Conservation (phyloP, 1,140 invertebrate genomes). For the Drosophila repleta region DNA sequence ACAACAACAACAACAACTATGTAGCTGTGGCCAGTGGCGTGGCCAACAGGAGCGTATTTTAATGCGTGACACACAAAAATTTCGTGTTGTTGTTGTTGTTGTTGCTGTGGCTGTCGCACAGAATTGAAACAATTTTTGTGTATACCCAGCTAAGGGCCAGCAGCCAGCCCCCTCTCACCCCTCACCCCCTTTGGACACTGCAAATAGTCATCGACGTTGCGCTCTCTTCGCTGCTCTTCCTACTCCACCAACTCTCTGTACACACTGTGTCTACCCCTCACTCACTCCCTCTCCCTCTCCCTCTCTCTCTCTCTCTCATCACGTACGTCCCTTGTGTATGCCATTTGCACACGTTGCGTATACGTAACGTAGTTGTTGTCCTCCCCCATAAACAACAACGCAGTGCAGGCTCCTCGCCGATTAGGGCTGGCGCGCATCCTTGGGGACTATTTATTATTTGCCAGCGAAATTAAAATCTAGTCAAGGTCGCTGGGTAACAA, state of each 20-base stretch:
- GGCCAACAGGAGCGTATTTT: slow-evolving; percentile 37
- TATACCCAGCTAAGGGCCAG: slow-evolving; percentile 51
- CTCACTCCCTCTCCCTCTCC: slow-evolving; percentile 11
- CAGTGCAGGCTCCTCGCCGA: slow-evolving; percentile 4
- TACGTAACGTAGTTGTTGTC: slow-evolving; percentile 72
- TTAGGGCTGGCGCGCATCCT: background rate
- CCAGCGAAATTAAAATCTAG: background rate
- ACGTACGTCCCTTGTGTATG: slow-evolving; percentile 49
- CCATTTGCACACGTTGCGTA: slow-evolving; percentile 79
- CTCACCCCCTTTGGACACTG: background rate
- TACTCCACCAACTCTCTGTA: background rate
- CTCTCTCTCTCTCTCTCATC: slow-evolving; percentile 12
- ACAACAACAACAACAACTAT: slow-evolving; percentile 5
- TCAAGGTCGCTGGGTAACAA: slow-evolving; percentile 1
- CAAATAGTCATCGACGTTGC: slow-evolving; percentile 46
- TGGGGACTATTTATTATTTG: slow-evolving; percentile 4
- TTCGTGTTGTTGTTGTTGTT: slow-evolving; percentile 18
- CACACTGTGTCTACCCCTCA: background rate
- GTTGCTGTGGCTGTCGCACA: slow-evolving; percentile 24
- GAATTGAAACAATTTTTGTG: slow-evolving; percentile 67
- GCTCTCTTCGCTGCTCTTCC: slow-evolving; percentile 16
- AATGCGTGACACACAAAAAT: slow-evolving; percentile 70
- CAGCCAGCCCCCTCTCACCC: background rate
- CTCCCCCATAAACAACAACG: slow-evolving; percentile 67
- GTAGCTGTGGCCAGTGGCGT: slow-evolving; percentile 10